Percentiles rank a stretch among this genome's conserved stretches.
These are phyloP conservation scores for Ormyrus labotus DNA, from an alignment of 2,888 invertebrate genomes.

Conservation along the genomic window DNA sequence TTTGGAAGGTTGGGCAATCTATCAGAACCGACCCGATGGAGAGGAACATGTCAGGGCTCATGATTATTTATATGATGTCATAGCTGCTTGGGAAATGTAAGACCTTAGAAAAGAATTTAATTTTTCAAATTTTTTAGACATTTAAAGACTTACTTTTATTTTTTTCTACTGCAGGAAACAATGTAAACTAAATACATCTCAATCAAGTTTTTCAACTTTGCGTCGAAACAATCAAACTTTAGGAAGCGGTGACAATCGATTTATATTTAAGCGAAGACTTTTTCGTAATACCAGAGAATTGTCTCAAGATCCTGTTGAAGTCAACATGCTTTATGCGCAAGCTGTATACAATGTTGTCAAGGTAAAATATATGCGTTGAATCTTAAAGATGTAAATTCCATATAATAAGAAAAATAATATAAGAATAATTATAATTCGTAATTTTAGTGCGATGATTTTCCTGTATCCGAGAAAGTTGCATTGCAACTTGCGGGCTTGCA, in stretches of 20 bases:
- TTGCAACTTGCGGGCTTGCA: slow-evolving; percentile 95
- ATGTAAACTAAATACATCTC: slow-evolving; percentile 77
- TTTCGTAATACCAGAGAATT: slow-evolving; percentile 92
- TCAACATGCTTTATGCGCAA: slow-evolving; percentile 94
- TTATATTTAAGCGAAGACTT: slow-evolving; percentile 93
- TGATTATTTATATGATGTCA: slow-evolving; percentile 94
- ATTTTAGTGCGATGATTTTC: slow-evolving; percentile 91
- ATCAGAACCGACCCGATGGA: slow-evolving; percentile 89
- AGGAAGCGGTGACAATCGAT: slow-evolving; percentile 91
- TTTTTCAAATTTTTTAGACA: background rate
- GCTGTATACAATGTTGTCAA: slow-evolving; percentile 96
- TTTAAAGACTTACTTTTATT: too few species aligned
- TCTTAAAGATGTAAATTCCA: slow-evolving; percentile 3
- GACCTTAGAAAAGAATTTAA: slow-evolving; percentile 61
- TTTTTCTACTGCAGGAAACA: slow-evolving; percentile 76
- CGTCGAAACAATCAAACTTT: slow-evolving; percentile 81
- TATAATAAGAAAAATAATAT: background rate
- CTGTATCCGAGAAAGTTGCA: slow-evolving; percentile 95
- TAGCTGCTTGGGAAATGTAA: slow-evolving; percentile 95
- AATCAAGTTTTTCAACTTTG: slow-evolving; percentile 77
- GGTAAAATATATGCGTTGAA: slow-evolving; percentile 76
- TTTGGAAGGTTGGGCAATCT: slow-evolving; percentile 96
- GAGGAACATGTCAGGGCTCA: slow-evolving; percentile 94
- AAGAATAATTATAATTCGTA: too few species aligned
- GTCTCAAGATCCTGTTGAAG: slow-evolving; percentile 96